These are phyloP conservation scores for Mastacembelus armatus DNA, from an alignment of 2,797 vertebrate species.

Conservation along the genomic window DNA sequence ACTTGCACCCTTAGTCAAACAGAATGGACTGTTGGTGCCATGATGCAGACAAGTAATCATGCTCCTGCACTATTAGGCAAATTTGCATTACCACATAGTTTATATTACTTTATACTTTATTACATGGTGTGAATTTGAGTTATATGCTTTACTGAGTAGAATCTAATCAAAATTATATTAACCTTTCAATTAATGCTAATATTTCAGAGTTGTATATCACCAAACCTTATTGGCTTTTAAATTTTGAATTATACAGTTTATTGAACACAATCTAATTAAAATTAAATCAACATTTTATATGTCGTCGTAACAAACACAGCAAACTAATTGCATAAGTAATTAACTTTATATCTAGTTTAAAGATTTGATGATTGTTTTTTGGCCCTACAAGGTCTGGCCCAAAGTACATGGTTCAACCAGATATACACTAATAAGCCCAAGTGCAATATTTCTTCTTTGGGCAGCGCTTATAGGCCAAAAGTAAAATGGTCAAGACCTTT, in stretches of 20 bases:
- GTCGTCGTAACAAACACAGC: neutral
- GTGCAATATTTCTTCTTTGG: conserved; percentile 4
- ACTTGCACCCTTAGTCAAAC: neutral
- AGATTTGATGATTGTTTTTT: neutral
- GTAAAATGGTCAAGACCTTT: conserved; percentile 23
- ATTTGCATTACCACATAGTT: neutral
- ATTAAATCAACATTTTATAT: neutral
- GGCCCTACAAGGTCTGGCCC: neutral
- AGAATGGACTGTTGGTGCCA: neutral
- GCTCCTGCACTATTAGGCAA: neutral
- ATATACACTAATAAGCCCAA: neutral
- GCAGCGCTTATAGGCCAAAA: conserved; percentile 11
- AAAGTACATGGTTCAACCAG: conserved; percentile 2
- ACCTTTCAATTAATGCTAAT: neutral
- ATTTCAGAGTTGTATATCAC: neutral
- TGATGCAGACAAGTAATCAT: neutral
- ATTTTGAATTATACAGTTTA: neutral
- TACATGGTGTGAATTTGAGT: neutral
- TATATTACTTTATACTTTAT: neutral
- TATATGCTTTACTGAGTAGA: neutral
- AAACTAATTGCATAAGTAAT: too few species aligned
- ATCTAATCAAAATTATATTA: neutral
- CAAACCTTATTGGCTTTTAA: neutral
- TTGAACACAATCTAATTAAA: too few species aligned
- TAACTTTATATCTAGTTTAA: neutral